Evolutionary conservation across 2,113 vertebrate species (phyloP).

Genomic region (Amia ocellicauda): DNA sequence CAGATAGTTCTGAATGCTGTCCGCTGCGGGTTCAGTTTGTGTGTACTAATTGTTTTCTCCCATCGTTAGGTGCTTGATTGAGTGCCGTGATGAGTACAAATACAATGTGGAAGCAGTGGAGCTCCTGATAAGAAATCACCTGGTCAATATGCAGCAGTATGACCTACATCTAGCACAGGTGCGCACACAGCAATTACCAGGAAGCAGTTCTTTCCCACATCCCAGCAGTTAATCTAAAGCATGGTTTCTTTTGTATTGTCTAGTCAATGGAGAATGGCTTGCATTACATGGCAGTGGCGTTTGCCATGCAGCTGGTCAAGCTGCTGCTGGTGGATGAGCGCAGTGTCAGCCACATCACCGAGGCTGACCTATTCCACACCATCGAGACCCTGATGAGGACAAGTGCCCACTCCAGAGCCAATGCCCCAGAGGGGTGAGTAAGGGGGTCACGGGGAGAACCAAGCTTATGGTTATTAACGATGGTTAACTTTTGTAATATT

Average conservation of each 20-base stretch:
- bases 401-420: constrained; percentile 96
- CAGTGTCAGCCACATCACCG: constrained; percentile 90
- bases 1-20: not conserved
- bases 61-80: constrained; percentile 90
- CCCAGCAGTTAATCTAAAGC: not conserved
- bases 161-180: constrained; percentile 97
- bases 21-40: not conserved
- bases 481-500: too few relatives aligned
- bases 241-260: not conserved
- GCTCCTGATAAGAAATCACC: constrained; percentile 90
- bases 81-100: constrained; percentile 96
- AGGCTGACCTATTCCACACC: constrained; percentile 96
- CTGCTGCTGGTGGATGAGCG: constrained; percentile 94
- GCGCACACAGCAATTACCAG: constrained; percentile 22
- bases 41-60: constrained; percentile 12
- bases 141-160: constrained; percentile 98
- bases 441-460: too few relatives aligned
- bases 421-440: constrained; percentile 92
- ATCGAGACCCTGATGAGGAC: constrained; percentile 98
- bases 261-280: constrained; percentile 98
- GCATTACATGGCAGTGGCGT: constrained; percentile 98
- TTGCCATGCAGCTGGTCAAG: constrained; percentile 97
- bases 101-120: constrained; percentile 98
- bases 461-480: too few relatives aligned
- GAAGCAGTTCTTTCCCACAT: not conserved